A percentile compares a stretch with the other conserved stretches of the same genome.
Evolutionary conservation across 2,113 vertebrate genomes (phyloP).

Genomic region (Peromyscus polionotus): DNA sequence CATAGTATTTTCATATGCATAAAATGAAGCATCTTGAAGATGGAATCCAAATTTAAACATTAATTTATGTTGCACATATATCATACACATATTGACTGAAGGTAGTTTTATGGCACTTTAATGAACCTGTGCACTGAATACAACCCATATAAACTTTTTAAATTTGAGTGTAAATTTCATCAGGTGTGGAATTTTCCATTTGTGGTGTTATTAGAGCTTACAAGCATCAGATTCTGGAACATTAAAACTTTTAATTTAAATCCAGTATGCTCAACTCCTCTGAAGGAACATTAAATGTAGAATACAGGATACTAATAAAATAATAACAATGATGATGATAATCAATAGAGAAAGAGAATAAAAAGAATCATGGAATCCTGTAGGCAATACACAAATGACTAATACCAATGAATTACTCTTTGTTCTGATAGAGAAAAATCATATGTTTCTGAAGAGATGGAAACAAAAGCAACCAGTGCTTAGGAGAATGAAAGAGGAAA

Average conservation of each 20-base stretch:
- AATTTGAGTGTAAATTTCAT: neutral
- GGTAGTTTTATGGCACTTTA: neutral
- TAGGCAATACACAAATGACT: neutral
- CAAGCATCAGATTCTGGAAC: neutral
- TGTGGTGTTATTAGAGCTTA: neutral
- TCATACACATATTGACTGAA: neutral
- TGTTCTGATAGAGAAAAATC: neutral
- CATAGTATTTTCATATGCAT: neutral
- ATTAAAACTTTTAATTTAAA: neutral
- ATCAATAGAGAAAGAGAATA: neutral
- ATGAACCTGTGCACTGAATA: neutral
- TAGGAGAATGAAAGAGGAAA: slow-evolving; percentile 1
- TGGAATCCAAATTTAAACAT: neutral
- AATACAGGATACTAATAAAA: neutral
- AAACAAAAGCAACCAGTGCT: neutral
- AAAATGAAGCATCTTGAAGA: neutral
- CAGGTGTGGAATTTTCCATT: neutral
- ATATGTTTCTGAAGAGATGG: neutral
- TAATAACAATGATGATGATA: neutral
- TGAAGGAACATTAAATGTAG: neutral
- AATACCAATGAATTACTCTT: neutral
- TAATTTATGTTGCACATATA: slow-evolving; percentile 7
- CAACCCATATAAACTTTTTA: neutral
- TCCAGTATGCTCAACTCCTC: neutral
- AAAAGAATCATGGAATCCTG: neutral